These are phyloP conservation scores for Glyphotaelius pellucidus DNA, from an alignment of 2,888 invertebrate species.

Conservation along the genomic window DNA sequence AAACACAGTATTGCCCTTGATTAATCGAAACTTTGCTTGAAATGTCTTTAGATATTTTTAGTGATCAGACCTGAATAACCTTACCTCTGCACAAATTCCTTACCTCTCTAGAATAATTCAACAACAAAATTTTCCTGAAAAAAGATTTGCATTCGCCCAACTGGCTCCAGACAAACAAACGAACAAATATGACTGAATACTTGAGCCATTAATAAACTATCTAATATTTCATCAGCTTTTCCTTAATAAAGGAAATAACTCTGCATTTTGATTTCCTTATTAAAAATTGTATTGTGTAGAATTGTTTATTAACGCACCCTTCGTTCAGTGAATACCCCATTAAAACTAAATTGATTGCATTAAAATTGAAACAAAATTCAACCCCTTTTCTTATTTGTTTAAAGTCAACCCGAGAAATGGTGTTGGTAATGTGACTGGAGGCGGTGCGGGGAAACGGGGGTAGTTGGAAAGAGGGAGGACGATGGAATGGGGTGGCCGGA, in stretches of 20 bases:
- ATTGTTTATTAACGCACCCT: neutral
- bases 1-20: too few relatives aligned
- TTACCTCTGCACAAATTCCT: neutral
- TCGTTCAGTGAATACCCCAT: neutral
- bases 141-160: neutral
- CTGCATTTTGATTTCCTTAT: neutral
- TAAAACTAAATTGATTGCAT: neutral
- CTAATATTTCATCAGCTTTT: neutral
- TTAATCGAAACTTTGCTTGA: too few relatives aligned
- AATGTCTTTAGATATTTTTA: too few relatives aligned
- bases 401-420: constrained; percentile 27
- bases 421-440: neutral
- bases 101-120: neutral
- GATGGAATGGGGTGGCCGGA: neutral
- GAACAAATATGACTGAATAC: neutral
- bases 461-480: neutral
- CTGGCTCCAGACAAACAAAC: neutral
- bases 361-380: constrained; percentile 2
- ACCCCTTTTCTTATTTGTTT: constrained; percentile 4
- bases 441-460: neutral
- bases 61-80: neutral
- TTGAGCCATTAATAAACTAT: neutral
- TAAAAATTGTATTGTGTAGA: neutral
- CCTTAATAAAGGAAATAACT: neutral
- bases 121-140: neutral